Evolutionary conservation across 2,797 vertebrate species (phyloP), one percentile per base, ranked within the genome.

Genomic region (Thalassophryne amazonica): DNA sequence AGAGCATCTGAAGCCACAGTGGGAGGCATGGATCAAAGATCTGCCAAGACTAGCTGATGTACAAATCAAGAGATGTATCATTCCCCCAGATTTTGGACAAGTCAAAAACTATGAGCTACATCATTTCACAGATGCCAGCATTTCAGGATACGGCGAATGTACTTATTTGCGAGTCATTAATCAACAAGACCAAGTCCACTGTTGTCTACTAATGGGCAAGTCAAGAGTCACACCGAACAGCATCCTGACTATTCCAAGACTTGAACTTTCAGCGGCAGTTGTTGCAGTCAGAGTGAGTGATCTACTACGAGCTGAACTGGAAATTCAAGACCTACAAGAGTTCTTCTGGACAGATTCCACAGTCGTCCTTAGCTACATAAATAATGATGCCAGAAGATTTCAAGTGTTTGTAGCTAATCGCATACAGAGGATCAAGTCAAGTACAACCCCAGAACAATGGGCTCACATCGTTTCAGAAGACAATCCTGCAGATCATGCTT

Each of bases 21-120:
- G 60, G 65, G 60, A 66, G 12, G 58, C 43, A 2, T 66, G 47
- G 51, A 41, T 61, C 5, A 66, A 6, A 73, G 65, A 73, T 2
- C 17, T 68, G 14, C 23, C 57, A 0, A 59, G 15, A 30, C 12
- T 69, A 4, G 22, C 57, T 29, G 34, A 63, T n/a, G 22, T 69
- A 7, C 2, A 69, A 19, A 34, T 72, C 8, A 14, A 39, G 16
- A 56, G 48, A 68, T 48, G 34, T 12, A 70, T 27, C 12, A 7
- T 63, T 13, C 55, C 62, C n/a, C 14, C 21, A 43, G 4, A 15
- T 51, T 66, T 72, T 6, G 20, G 35, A 2, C 3, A 56, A 0
- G 6, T 47, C 2, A 69, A 37, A 29, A 15, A 3, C 1, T 39
- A 62, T 19, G 22, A 69, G 6, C 19, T 69, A 14, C 50, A 67